A percentile compares a stretch with the other conserved stretches of the same genome.
Evolutionary conservation across 2,888 invertebrate genomes (phyloP).

Genomic region (Apantesis nais): DNA sequence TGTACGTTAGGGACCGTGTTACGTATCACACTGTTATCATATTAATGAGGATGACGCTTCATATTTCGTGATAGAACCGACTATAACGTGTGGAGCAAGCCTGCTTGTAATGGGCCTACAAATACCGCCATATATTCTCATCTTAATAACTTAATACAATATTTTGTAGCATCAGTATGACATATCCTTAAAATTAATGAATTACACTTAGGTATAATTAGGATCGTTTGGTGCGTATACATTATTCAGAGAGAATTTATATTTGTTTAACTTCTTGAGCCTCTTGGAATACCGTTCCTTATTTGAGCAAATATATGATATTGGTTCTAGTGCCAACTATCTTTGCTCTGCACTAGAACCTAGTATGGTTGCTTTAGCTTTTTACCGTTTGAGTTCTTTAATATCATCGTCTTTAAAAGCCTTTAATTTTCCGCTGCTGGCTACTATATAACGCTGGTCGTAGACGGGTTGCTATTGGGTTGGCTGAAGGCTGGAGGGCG

Average conservation of each 20-base stretch:
- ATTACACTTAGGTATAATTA: not conserved
- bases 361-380: no score
- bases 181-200: constrained; percentile 13
- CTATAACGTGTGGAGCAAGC: constrained; percentile 24
- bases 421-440: no score
- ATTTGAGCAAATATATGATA: not conserved
- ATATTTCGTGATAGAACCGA: constrained; percentile 38
- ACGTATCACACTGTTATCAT: constrained; percentile 46
- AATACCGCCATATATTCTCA: constrained; percentile 33
- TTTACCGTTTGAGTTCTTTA: not conserved
- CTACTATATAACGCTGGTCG: no score
- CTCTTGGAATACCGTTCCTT: not conserved
- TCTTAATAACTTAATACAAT: constrained; percentile 20
- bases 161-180: constrained; percentile 11
- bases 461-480: no score
- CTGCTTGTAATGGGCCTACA: constrained; percentile 31
- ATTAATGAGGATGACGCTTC: constrained; percentile 50
- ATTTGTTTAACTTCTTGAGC: not conserved
- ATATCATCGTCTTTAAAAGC: no score
- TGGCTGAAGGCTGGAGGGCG: no score
- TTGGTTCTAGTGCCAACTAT: not conserved
- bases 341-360: not conserved
- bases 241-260: not conserved
- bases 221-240: not conserved
- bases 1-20: constrained; percentile 29